Base-by-base conservation (phyloP, 2,888 invertebrate genomes). In the Odontocolon sp. region DNA sequence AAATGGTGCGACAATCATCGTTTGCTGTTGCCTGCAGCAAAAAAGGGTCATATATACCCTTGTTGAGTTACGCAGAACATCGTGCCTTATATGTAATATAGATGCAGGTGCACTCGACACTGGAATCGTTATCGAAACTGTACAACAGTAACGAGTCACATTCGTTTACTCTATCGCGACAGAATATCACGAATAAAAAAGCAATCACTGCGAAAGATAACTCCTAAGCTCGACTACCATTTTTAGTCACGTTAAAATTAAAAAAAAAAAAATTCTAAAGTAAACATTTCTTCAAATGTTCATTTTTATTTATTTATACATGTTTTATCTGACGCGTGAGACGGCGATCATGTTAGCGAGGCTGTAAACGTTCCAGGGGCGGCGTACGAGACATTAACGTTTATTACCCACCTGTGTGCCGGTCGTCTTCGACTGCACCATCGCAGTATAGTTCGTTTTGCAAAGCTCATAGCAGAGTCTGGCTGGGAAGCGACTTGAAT, bases 351-450 rank as follows among this genome's bases (percentile, higher is more conserved):
- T 76, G 80, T 81, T 81, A 38, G 69, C 54, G 47, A 68, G 79
- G 64, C 70, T 78, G 76, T 80, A 80, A 81, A 83, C 61, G 67
- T 64, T 66, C 67, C 72, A 56, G 18, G 59, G 57, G 64, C 67
- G 56, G 64, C 47, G 40, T 52, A 38, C 74, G 78, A 72, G 73
- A 78, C 79, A 81, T 81, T 79, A 82, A 80, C 76, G 64, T 80
- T 83, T 83, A 82, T 73, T n/a, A 72, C 79, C 67, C 68, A 18
- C 45, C 28, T 63, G 45, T 26, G 66, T 71, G 54, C 36, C 18
- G 28, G 33, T 38, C 26, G 36, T 9, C 2, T 8, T 14, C 33
- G 21, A 23, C 50, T 21, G 52, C 26, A 31, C 59, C 50, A 31
- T 33, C 11, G 11, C n/a, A 11, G n/a, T 26, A n/a, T n/a, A n/a